phyloP scores from a whole-genome alignment of 2,113 vertebrate genomes.

The Brachypteracias leptosomus region DNA sequence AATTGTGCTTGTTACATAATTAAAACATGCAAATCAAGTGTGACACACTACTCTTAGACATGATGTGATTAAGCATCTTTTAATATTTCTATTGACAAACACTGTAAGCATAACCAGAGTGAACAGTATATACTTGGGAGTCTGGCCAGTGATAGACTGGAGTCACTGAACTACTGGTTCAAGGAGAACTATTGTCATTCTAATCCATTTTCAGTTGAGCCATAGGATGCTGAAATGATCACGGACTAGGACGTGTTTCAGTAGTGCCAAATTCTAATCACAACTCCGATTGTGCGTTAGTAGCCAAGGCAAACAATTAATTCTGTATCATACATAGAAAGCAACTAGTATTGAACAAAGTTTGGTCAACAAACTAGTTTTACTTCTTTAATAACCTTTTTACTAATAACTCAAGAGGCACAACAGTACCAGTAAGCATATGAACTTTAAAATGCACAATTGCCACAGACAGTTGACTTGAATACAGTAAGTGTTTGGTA shows the following conservation, averaged over 20 bases:
- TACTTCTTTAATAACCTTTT: constrained; percentile 21
- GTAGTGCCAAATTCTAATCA: not conserved
- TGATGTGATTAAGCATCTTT: constrained; percentile 14
- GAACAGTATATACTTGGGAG: not conserved
- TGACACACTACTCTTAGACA: not conserved
- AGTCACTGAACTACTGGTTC: not conserved
- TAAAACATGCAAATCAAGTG: not conserved
- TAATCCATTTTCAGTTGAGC: not conserved
- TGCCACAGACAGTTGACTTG: constrained; percentile 54
- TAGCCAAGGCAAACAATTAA: constrained; percentile 38
- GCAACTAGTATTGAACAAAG: constrained; percentile 16
- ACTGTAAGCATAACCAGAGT: not conserved
- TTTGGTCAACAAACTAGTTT: constrained; percentile 65
- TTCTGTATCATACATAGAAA: constrained; percentile 24
- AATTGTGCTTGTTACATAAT: not conserved
- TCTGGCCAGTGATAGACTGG: not conserved
- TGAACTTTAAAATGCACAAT: constrained; percentile 48
- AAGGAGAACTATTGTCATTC: not conserved
- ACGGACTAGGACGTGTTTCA: accelerated
- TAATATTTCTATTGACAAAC: constrained; percentile 55
- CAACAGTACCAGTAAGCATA: constrained; percentile 64
- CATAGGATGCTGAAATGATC: not conserved
- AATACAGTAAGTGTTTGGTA: constrained; percentile 53
- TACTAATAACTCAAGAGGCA: constrained; percentile 67
- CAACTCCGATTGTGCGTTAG: constrained; percentile 30